phyloP scores from a whole-genome alignment of 2,113 vertebrate genomes.

The rabbit (Oryctolagus cuniculus) region DNA sequence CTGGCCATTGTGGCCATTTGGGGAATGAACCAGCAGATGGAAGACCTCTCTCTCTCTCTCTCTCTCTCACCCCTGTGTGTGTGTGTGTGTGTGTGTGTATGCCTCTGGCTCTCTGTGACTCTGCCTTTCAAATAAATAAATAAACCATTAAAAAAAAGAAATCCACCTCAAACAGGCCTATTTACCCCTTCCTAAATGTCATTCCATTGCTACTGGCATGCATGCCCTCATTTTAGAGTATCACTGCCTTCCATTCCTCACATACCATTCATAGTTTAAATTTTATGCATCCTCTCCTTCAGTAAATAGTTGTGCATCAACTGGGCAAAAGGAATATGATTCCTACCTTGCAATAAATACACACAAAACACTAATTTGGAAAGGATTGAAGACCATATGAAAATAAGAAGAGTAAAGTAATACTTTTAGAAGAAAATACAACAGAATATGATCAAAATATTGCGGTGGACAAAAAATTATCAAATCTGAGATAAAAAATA shows the following conservation, averaged over 20 bases:
- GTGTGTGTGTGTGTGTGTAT: no score
- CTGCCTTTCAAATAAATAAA: no score
- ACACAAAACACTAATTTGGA: background rate
- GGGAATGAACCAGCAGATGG: no score
- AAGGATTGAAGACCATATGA: background rate
- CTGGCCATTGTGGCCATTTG: no score
- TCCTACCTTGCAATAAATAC: background rate
- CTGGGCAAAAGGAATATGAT: background rate
- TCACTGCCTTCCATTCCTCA: background rate
- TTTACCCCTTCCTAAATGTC: background rate
- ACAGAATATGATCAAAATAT: background rate
- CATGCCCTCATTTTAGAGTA: background rate
- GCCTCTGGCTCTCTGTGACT: no score
- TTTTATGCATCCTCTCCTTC: background rate
- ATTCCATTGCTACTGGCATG: background rate
- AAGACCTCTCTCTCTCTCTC: no score
- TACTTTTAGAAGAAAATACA: slow-evolving; percentile 5
- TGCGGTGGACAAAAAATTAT: background rate
- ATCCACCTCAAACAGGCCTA: background rate
- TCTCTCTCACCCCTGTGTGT: no score
- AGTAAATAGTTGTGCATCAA: background rate
- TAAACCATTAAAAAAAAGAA: background rate
- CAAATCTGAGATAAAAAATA: background rate
- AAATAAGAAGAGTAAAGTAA: slow-evolving; percentile 13
- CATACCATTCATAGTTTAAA: background rate